These are phyloP conservation scores for Aleadryas rufinucha DNA, from an alignment of 2,113 vertebrate genomes.

Conservation along the genomic window DNA sequence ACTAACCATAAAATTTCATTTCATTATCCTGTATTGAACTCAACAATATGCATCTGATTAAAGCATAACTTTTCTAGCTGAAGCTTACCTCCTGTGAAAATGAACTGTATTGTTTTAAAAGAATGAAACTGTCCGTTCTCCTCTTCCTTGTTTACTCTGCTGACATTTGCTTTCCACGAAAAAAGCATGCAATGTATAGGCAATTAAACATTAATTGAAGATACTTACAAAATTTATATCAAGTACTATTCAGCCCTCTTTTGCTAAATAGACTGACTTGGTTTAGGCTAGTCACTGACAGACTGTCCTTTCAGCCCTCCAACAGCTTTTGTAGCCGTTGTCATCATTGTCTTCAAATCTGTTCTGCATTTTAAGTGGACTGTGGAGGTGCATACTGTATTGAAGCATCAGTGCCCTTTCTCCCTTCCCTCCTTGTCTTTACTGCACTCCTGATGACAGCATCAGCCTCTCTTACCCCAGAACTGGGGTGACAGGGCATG, in stretches of 20 bases:
- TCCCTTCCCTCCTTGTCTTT: neutral
- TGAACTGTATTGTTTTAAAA: neutral
- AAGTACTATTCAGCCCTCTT: neutral
- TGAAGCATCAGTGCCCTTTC: neutral
- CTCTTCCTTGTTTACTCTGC: neutral
- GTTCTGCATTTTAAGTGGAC: neutral
- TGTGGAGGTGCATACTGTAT: neutral
- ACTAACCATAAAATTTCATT: neutral
- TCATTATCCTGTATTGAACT: neutral
- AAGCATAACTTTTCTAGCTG: neutral
- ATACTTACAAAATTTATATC: neutral
- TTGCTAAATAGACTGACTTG: neutral
- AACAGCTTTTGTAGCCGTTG: neutral
- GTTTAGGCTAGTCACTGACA: neutral
- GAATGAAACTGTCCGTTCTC: neutral
- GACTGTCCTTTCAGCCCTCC: neutral
- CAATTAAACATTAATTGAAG: neutral
- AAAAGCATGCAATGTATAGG: accelerated
- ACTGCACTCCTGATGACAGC: neutral
- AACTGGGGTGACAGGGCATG: neutral
- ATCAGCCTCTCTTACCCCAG: neutral
- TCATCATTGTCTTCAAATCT: neutral
- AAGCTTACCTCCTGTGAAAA: neutral
- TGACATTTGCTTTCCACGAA: neutral
- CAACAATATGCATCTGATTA: neutral